Evolutionary conservation across 2,888 invertebrate genomes (phyloP), one percentile per base, ranked within the genome.

Genomic region (Sinhomidia bicolor): DNA sequence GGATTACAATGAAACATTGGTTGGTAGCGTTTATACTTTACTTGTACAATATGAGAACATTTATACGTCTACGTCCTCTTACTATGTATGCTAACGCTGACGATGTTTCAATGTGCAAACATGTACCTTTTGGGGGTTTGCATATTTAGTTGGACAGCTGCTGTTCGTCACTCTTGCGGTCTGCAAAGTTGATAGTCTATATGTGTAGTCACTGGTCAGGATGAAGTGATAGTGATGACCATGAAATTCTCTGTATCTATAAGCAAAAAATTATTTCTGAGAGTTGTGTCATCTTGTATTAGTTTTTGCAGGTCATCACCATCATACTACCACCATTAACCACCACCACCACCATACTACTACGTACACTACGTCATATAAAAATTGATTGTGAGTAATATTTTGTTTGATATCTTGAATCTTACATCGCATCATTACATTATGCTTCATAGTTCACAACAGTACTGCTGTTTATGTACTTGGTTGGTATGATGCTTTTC

Each of bases 141-240:
- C n/a, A n/a, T n/a, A n/a, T n/a, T n/a, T 74, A 17, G 23, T 47
- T 83, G 41, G 65, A 65, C 83, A 84, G 83, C 57, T 84, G 83
- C 57, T 74, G 62, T 60, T 84, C 83, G 83, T 84, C 83, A 84
- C 26, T 74, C 44, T 54, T 84, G 83, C n/a, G 83, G 83, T 84
- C 74, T 74, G 10, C 65, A 12, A 6, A 74, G 23, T 74, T 26
- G 74, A 44, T 74, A 74, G 71, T 44, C 44, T 44, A 44, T 71
- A 41, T 29, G 17, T 71, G n/a, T n/a, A 71, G 44, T 26, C 47
- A 26, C 26, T 74, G 51, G 74, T 47, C 71, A 71, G 44, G 71
- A 74, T 17, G 68, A 17, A n/a, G n/a, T 26, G 10, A 29, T 23
- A 17, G n/a, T 32, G 68, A 68, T 74, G 74, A 74, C 74, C 74